Conservation (phyloP, 1,140 invertebrate genomes). For the Drosophila carrolli region DNA sequence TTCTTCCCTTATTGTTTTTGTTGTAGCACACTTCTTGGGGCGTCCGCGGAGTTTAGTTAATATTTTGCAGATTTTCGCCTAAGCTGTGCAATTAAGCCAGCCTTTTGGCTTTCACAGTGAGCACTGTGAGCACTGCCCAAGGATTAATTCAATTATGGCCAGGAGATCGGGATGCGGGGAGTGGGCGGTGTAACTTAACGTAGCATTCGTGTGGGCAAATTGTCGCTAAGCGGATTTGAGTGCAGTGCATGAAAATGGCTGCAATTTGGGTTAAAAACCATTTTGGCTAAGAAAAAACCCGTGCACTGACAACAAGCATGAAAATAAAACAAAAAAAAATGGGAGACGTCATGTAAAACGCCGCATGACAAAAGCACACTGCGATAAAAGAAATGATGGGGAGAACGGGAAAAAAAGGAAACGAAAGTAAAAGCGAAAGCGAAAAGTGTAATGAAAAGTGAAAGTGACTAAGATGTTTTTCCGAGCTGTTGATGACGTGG, state of each 20-base stretch:
- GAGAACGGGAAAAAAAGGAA: background rate
- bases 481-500: slow-evolving; percentile 43
- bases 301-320: slow-evolving; percentile 7
- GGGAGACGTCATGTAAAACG: slow-evolving; percentile 19
- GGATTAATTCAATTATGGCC: slow-evolving; percentile 35
- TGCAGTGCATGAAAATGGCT: slow-evolving; percentile 54
- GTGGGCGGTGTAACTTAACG: no score
- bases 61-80: slow-evolving; percentile 24
- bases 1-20: background rate
- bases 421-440: slow-evolving; percentile 17
- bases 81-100: slow-evolving; percentile 6
- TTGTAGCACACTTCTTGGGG: slow-evolving; percentile 3
- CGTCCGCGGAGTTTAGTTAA: slow-evolving; percentile 16
- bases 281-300: slow-evolving; percentile 60
- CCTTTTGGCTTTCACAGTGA: slow-evolving; percentile 1
- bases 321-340: background rate
- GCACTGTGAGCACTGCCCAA: slow-evolving; percentile 4
- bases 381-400: slow-evolving; percentile 23
- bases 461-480: slow-evolving; percentile 67
- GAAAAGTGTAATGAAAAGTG: slow-evolving; percentile 52
- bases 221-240: slow-evolving; percentile 65
- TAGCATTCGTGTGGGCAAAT: slow-evolving; percentile 14
- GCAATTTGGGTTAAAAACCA: slow-evolving; percentile 76
- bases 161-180: background rate
- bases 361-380: slow-evolving; percentile 50